These are phyloP conservation scores for Zaprionus ornatus DNA, from an alignment of 1,140 invertebrate genomes.

Conservation along the genomic window DNA sequence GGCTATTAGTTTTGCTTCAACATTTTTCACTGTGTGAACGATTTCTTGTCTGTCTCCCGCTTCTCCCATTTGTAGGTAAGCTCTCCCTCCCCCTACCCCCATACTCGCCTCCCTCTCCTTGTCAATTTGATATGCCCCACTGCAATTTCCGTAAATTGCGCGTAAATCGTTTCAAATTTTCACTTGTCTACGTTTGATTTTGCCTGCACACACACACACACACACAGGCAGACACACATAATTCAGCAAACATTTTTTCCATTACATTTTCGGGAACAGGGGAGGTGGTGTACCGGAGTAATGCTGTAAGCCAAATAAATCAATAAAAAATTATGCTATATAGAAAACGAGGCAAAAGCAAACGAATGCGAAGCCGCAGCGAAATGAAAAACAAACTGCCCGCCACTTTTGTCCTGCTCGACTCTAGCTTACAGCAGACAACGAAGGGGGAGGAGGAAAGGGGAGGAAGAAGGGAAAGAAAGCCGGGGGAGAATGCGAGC, in stretches of 20 bases:
- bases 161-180: constrained; percentile 82
- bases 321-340: constrained; percentile 80
- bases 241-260: constrained; percentile 78
- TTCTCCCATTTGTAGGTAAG: not conserved
- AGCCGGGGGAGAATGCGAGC: not conserved
- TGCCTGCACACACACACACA: constrained; percentile 34
- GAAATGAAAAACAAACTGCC: constrained; percentile 80
- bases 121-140: constrained; percentile 73
- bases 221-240: constrained; percentile 49
- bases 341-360: constrained; percentile 53
- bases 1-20: constrained; percentile 52
- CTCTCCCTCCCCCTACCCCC: not conserved
- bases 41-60: not conserved
- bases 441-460: not conserved
- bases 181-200: constrained; percentile 80
- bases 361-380: constrained; percentile 59
- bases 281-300: not conserved
- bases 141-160: constrained; percentile 79
- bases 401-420: constrained; percentile 45
- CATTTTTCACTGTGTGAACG: constrained; percentile 2
- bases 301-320: constrained; percentile 74
- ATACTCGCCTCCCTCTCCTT: constrained; percentile 23
- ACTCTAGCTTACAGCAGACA: constrained; percentile 8
- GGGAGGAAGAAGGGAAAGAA: not conserved
- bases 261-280: constrained; percentile 42